These are phyloP conservation scores for Leuciscus waleckii DNA, from an alignment of 2,797 vertebrate genomes.

Conservation along the genomic window DNA sequence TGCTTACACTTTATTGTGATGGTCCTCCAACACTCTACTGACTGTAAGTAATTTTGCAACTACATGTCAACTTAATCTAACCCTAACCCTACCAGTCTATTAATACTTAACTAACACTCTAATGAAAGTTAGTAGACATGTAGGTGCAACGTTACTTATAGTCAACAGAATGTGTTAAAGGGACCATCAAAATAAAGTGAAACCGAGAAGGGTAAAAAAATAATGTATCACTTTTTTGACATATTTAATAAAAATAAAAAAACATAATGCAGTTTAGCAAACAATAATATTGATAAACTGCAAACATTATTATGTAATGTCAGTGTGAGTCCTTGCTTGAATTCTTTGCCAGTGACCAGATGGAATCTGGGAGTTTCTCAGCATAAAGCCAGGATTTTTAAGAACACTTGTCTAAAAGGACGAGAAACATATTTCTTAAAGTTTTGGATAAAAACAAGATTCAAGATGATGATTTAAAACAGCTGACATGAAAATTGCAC, in stretches of 20 bases:
- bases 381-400: constrained; percentile 53
- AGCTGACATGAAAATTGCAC: constrained; percentile 55
- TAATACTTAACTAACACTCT: too few relatives aligned
- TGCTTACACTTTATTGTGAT: too few relatives aligned
- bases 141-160: too few relatives aligned
- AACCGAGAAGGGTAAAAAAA: too few relatives aligned
- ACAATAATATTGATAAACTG: constrained; percentile 33
- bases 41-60: too few relatives aligned
- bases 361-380: constrained; percentile 55
- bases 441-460: constrained; percentile 9
- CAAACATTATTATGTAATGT: constrained; percentile 52
- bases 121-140: too few relatives aligned
- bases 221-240: too few relatives aligned
- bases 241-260: constrained; percentile 11
- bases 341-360: constrained; percentile 57
- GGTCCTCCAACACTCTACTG: too few relatives aligned
- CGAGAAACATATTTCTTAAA: constrained; percentile 31
- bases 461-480: constrained; percentile 64
- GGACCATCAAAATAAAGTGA: too few relatives aligned
- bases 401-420: constrained; percentile 43
- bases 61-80: too few relatives aligned
- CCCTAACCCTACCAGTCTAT: too few relatives aligned
- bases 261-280: constrained; percentile 49
- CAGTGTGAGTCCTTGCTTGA: constrained; percentile 58
- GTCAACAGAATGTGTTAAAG: too few relatives aligned